Base-by-base conservation (phyloP, 1,140 invertebrate species). In the Vanessa atalanta region DNA sequence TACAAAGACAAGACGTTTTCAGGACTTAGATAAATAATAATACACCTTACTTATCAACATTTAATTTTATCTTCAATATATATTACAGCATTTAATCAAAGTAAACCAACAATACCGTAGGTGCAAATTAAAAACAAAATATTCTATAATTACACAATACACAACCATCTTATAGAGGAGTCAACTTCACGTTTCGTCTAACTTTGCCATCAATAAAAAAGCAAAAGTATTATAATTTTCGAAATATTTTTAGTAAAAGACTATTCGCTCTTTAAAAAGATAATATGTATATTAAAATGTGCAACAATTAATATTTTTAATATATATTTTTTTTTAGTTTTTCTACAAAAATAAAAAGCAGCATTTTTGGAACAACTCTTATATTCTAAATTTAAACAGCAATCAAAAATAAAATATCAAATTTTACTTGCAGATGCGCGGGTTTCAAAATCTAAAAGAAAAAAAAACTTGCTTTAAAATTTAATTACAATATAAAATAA, bases 261-360 rank as follows among this genome's bases (percentile, higher is more conserved):
- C 26, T 23, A 11, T 11, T 23, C 53, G 20, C 23, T 57, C 53
- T 57, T 20, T 37, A n/a, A 37, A 60, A 31, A n/a, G 31, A 61
- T 61, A 61, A 31, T 31, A 14, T 31, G 57, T 43, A 11, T 43
- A 31, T 20, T 31, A 61, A 60, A 60, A 11, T 26, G 57, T 61
- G 57, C 57, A 61, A 61, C 14, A 37, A 5, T 37, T 37, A 26
- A 31, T 61, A 47, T 67, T 60, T 64, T 48, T 50, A 20, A 37
- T 67, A 51, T 16, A 16, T 13, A 37, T 26, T 60, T 13, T 14
- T 26, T 53, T 53, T 47, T 65, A 15, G 9, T 14, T 72, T 72
- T 64, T 9, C 37, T 72, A 66, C 50, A 67, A 67, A 72, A 72
- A 72, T 72, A 70, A 72, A 60, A 72, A 72, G 64, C 53, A 20